Evolutionary conservation across 2,797 vertebrate species (phyloP).

Genomic region (Neosilurus mollespiculum): DNA sequence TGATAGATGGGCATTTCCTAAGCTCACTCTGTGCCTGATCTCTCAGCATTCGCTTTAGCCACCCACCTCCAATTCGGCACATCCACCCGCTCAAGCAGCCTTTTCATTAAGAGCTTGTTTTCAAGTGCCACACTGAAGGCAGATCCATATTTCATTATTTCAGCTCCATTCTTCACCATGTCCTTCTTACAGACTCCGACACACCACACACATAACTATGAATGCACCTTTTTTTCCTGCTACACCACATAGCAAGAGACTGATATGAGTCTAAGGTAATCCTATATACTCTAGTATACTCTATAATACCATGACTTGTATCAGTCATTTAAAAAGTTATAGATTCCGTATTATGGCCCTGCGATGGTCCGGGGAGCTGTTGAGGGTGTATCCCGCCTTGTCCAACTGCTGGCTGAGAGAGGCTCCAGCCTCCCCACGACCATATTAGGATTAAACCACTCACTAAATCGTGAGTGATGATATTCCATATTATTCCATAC

Average conservation of each 20-base stretch:
- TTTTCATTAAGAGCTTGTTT: conserved; percentile 78
- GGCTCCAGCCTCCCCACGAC: no score
- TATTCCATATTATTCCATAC: neutral
- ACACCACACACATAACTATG: conserved; percentile 20
- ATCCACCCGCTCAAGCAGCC: conserved; percentile 49
- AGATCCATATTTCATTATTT: conserved; percentile 79
- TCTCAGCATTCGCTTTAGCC: conserved; percentile 38
- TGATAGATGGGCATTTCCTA: conserved; percentile 52
- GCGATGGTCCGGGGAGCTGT: no score
- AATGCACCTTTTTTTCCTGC: neutral
- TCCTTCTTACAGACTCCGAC: conserved; percentile 34
- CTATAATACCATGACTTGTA: neutral
- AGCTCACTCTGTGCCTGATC: conserved; percentile 37
- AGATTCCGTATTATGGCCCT: no score
- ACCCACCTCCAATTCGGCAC: conserved; percentile 48
- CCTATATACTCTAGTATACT: neutral
- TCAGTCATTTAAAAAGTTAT: no score
- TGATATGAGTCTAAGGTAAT: neutral
- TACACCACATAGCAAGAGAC: neutral
- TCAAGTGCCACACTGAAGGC: conserved; percentile 66
- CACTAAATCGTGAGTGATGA: no score
- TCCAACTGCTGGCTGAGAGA: no score
- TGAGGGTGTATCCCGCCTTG: no score
- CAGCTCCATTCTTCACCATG: conserved; percentile 59
- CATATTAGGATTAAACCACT: no score